phyloP scores from a whole-genome alignment of 2,888 invertebrate genomes.

The Tachina fera region DNA sequence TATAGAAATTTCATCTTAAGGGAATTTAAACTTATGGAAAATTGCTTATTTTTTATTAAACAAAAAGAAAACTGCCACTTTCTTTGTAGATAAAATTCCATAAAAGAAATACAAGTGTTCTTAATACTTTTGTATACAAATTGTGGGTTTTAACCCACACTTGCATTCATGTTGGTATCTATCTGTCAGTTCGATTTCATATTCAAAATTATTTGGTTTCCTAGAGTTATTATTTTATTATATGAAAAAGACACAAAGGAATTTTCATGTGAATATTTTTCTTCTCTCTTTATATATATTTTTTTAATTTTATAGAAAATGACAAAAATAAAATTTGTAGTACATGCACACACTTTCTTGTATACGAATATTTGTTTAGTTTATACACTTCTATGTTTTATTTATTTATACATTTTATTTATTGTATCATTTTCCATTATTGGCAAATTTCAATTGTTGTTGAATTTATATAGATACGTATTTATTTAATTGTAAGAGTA shows the following conservation, averaged over 20 bases:
- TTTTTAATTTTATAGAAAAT: conserved; percentile 1
- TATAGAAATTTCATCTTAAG: too few species aligned
- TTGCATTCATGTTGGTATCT: background rate
- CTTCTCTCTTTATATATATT: background rate
- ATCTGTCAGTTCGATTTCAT: conserved; percentile 34
- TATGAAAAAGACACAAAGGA: conserved; percentile 12
- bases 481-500: conserved; percentile 21
- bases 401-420: conserved; percentile 3
- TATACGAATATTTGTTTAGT: conserved; percentile 2
- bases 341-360: background rate
- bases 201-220: conserved; percentile 49
- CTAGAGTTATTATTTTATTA: conserved; percentile 35
- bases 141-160: background rate
- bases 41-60: too few species aligned
- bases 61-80: too few species aligned
- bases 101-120: background rate
- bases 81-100: background rate
- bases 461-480: conserved; percentile 16
- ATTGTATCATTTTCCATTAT: conserved; percentile 45
- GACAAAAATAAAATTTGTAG: conserved; percentile 22
- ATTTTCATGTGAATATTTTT: conserved; percentile 15
- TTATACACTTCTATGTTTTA: conserved; percentile 6
- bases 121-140: background rate
- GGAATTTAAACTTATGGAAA: too few species aligned
- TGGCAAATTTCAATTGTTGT: conserved; percentile 55